Base-by-base conservation (phyloP, 2,888 invertebrate species). In the Eucera pruinosa region DNA sequence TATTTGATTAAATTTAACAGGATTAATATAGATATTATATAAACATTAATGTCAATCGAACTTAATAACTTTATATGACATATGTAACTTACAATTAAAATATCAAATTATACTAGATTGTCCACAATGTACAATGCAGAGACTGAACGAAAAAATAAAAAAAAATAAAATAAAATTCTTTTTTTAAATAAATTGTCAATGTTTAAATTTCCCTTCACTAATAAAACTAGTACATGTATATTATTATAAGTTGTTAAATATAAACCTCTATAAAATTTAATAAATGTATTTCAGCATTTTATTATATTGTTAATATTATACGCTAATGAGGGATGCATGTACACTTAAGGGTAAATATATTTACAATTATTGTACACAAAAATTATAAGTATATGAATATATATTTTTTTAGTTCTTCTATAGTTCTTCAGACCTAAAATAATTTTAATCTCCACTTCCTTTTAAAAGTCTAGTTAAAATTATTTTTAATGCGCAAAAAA, bases 131-230 rank as follows among this genome's bases (percentile, higher is more conserved):
- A 81, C 61, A 79, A 81, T 70, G 45, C 64, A 70, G 76, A 83
- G 75, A 83, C 76, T 83, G 69, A 83, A 65, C 41, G 66, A 69
- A 55, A 72, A n/a, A 76, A 83, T 70, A 83, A 76, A 76, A 70
- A 7, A 5, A 33, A 33, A 33, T 33, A 18, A n/a, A 77, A 83
- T 73, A 83, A 76, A 77, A 70, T 58, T 39, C 36, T 41, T 74
- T 70, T 72, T 73, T 54, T 62, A 20, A 73, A 66, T 50, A 82
- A 67, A 61, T 15, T 30, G 9, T n/a, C 11, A 13, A 15, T 25
- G 36, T 45, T 20, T 15, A 33, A 43, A 36, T 48, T 54, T 48
- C 36, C n/a, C 5, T 41, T 50, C 48, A 39, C 15, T 30, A 20
- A 25, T 39, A 6, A 36, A 27, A 45, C 11, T 11, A 41, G 15